phyloP scores from a whole-genome alignment of 1,140 invertebrate species.

The Hesperophylax magnus region DNA sequence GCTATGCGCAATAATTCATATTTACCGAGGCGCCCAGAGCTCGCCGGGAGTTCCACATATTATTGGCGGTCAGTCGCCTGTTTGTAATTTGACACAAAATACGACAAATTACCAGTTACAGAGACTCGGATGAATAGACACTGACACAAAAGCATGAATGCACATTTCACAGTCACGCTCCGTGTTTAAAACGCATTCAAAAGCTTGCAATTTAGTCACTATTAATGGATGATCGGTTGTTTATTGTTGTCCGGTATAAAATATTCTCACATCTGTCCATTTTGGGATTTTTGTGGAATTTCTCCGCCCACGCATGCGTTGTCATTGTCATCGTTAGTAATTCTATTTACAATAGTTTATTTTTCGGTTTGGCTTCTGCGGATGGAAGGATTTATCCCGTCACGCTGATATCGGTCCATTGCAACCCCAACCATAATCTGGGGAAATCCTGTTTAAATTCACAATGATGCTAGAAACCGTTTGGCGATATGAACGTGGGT shows the following conservation, averaged over 20 bases:
- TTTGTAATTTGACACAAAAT: slow-evolving; percentile 56
- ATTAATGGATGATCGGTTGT: slow-evolving; percentile 48
- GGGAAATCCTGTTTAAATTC: not conserved
- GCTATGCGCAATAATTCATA: no score
- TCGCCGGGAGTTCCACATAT: not conserved
- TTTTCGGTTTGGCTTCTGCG: slow-evolving; percentile 19
- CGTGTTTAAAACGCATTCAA: slow-evolving; percentile 36
- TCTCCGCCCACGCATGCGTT: slow-evolving; percentile 34
- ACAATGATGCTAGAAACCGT: not conserved
- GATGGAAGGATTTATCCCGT: not conserved
- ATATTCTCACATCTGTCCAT: slow-evolving; percentile 46
- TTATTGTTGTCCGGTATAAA: slow-evolving; percentile 36
- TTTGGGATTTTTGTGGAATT: not conserved
- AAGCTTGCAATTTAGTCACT: slow-evolving; percentile 49
- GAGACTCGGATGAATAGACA: slow-evolving; percentile 7
- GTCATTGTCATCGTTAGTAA: slow-evolving; percentile 29
- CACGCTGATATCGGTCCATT: slow-evolving; percentile 8
- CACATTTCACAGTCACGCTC: slow-evolving; percentile 49
- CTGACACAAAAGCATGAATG: slow-evolving; percentile 40
- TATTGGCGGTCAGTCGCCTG: slow-evolving; percentile 18
- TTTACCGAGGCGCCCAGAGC: no score
- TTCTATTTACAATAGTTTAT: slow-evolving; percentile 34
- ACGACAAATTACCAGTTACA: slow-evolving; percentile 53
- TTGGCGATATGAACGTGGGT: no score
- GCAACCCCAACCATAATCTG: not conserved